Evolutionary conservation across 2,113 vertebrate species (phyloP), one percentile per base, ranked within the genome.

Genomic region (Alligator mississippiensis): DNA sequence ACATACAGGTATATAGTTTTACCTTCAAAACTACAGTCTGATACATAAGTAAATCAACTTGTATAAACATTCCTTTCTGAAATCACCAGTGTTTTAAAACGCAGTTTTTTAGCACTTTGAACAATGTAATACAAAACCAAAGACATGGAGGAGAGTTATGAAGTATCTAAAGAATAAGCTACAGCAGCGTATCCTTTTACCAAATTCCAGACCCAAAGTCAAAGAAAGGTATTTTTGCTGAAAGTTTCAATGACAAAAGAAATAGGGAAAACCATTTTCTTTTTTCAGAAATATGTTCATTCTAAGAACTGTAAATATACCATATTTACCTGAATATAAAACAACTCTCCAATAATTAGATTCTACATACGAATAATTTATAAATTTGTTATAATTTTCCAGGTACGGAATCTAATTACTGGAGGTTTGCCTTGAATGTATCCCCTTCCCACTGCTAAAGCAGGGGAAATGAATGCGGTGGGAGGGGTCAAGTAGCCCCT

Each of bases 211-310:
- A 75, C 59, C 21, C 82, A 5, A 93, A 87, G 6, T 54, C 30
- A 85, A 85, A 80, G n/a, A 94, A 93, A 90, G 16, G 15, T 38
- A 74, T 17, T 96, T 92, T 38, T 88, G n/a, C 16, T 94, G 89
- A 96, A 96, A 86, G 81, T 68, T 70, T 80, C 80, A 55, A 94
- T 4, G 55, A 77, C 25, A 82, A 61, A 88, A 92, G 22, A 93
- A 59, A 87, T 94, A 88, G 27, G 30, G 28, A 12, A 85, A 94
- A 93, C 91, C 9, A 77, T 90, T 90, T 74, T 74, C 70, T 24
- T 66, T 77, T 87, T 80, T 61, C 60, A 80, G 88, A 34, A 55
- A 84, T 55, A 84, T 68, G 5, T 66, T 72, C 12, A 66, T 72
- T 57, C 21, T 70, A 87, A 85, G 85, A 90, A 57, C 27, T 27